Evolutionary conservation across 2,797 vertebrate species (phyloP).

Genomic region (Triplophysa bombifrons): DNA sequence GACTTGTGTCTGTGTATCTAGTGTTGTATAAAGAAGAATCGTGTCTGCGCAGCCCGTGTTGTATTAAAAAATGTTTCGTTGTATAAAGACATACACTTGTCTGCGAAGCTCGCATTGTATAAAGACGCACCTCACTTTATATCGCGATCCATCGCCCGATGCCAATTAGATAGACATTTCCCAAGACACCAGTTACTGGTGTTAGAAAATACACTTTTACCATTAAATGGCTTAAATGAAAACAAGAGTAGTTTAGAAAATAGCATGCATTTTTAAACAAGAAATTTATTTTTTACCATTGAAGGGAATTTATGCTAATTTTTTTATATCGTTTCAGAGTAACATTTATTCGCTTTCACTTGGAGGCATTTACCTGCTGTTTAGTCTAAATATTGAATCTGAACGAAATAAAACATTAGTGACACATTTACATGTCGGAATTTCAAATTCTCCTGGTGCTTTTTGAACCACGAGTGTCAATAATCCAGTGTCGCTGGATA

Average conservation of each 20-base stretch:
- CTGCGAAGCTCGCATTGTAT: no score
- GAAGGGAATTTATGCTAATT: neutral
- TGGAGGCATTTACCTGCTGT: slow-evolving; percentile 7
- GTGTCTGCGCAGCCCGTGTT: no score
- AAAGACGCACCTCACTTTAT: no score
- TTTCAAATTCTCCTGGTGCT: neutral
- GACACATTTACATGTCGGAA: neutral
- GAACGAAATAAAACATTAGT: neutral
- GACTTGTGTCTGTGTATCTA: no score
- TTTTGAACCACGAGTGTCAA: slow-evolving; percentile 7
- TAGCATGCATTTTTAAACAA: neutral
- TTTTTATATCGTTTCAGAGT: no score
- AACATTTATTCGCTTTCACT: neutral
- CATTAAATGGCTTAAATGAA: neutral
- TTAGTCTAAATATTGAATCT: slow-evolving; percentile 14
- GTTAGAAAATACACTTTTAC: neutral
- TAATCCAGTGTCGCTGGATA: neutral
- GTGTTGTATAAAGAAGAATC: no score
- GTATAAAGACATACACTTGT: no score
- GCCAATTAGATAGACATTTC: no score
- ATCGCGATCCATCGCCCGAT: no score
- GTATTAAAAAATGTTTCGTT: no score
- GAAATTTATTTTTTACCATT: neutral
- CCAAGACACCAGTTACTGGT: neutral
- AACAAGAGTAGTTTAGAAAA: neutral